phyloP scores from a whole-genome alignment of 2,888 invertebrate species.

The Ectobius pallidus region DNA sequence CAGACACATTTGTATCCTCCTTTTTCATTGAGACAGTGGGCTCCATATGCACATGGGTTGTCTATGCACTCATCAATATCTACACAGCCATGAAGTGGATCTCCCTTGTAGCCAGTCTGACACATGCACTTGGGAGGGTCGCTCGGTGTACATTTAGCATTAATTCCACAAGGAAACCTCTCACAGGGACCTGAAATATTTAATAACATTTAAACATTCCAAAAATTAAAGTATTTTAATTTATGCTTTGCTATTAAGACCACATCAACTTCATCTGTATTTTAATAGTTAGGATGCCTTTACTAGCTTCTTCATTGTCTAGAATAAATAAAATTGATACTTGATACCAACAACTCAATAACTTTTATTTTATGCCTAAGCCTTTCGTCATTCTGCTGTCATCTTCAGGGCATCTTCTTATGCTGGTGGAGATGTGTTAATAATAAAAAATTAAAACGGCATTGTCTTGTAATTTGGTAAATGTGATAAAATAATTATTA shows the following conservation, averaged over 20 bases:
- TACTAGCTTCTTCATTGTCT: too few species aligned
- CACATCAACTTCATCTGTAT: background rate
- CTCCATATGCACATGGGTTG: conserved; percentile 85
- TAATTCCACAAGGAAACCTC: conserved; percentile 86
- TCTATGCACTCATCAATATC: conserved; percentile 87
- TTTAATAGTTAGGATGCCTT: too few species aligned
- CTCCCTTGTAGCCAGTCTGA: conserved; percentile 83
- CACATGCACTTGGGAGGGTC: conserved; percentile 91
- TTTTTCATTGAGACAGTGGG: conserved; percentile 84
- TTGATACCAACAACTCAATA: too few species aligned
- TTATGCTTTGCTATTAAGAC: background rate
- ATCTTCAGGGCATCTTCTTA: too few species aligned
- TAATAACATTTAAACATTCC: background rate
- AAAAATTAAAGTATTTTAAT: background rate
- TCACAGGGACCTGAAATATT: conserved; percentile 72
- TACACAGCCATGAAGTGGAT: conserved; percentile 81
- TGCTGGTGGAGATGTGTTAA: too few species aligned
- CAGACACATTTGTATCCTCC: conserved; percentile 87
- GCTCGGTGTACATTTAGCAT: conserved; percentile 86
- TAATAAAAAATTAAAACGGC: too few species aligned
- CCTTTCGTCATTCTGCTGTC: too few species aligned
- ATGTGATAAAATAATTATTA: too few species aligned
- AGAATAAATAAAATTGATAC: too few species aligned
- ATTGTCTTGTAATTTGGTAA: too few species aligned
- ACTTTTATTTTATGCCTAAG: too few species aligned